These are phyloP conservation scores for Xyliphius kryptos DNA, from an alignment of 2,113 vertebrate genomes.

Conservation along the genomic window DNA sequence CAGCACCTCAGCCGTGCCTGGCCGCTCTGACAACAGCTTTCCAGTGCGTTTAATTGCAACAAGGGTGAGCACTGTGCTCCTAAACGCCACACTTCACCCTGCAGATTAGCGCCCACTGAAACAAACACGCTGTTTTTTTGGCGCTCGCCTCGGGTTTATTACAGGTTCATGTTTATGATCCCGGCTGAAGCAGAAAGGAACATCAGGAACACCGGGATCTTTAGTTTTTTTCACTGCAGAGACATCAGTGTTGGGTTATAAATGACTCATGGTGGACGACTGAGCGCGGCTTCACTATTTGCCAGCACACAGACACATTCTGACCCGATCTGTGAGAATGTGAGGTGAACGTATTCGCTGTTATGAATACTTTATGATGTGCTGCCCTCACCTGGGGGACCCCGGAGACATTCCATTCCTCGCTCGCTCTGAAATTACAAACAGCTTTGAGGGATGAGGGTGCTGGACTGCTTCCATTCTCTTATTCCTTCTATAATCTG, in stretches of 20 bases:
- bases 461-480: no score
- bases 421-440: constrained; percentile 34
- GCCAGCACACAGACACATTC: no score
- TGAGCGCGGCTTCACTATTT: no score
- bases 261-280: no score
- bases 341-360: no score
- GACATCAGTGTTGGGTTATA: no score
- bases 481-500: no score
- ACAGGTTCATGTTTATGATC: constrained; percentile 22
- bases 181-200: constrained; percentile 22
- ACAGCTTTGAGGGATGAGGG: constrained; percentile 22
- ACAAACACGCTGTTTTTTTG: constrained; percentile 33
- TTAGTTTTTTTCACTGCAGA: constrained; percentile 24
- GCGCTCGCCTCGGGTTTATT: constrained; percentile 19
- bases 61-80: constrained; percentile 41
- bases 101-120: constrained; percentile 35
- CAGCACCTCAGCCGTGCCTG: constrained; percentile 16
- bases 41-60: constrained; percentile 44
- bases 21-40: constrained; percentile 47
- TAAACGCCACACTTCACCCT: constrained; percentile 30
- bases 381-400: no score
- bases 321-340: no score
- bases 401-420: constrained; percentile 9
- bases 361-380: no score
- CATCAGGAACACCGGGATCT: constrained; percentile 14